Conservation (phyloP, 2,113 vertebrate species). For the Daubentonia madagascariensis region DNA sequence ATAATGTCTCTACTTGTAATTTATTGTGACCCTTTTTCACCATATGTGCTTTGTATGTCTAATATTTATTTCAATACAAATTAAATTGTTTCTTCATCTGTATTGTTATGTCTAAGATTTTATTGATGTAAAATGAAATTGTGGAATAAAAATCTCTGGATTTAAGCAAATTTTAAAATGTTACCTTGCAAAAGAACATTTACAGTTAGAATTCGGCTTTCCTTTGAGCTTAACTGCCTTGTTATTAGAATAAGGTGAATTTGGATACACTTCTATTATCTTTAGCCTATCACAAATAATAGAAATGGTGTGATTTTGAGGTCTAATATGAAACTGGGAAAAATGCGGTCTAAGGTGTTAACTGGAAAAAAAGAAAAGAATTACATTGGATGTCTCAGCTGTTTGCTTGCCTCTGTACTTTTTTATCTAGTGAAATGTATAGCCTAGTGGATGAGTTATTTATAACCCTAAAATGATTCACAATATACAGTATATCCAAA, state of each 20-base stretch:
- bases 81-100: conserved; percentile 82
- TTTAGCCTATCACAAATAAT: neutral
- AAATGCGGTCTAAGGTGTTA: neutral
- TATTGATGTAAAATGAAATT: conserved; percentile 82
- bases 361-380: conserved; percentile 17
- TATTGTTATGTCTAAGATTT: conserved; percentile 80
- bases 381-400: neutral
- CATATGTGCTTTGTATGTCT: conserved; percentile 82
- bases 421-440: neutral
- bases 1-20: conserved; percentile 83
- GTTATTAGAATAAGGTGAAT: conserved; percentile 55
- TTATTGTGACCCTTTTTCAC: conserved; percentile 82
- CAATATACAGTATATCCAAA: neutral
- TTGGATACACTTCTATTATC: conserved; percentile 8
- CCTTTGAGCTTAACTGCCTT: neutral
- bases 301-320: conserved; percentile 20
- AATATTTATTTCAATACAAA: conserved; percentile 87
- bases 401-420: neutral
- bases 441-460: neutral
- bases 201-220: conserved; percentile 59
- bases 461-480: neutral
- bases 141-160: conserved; percentile 58
- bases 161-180: conserved; percentile 69
- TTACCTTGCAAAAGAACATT: conserved; percentile 66
- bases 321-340: neutral